Evolutionary conservation across 2,113 vertebrate species (phyloP).

Genomic region (Blennius ocellaris): DNA sequence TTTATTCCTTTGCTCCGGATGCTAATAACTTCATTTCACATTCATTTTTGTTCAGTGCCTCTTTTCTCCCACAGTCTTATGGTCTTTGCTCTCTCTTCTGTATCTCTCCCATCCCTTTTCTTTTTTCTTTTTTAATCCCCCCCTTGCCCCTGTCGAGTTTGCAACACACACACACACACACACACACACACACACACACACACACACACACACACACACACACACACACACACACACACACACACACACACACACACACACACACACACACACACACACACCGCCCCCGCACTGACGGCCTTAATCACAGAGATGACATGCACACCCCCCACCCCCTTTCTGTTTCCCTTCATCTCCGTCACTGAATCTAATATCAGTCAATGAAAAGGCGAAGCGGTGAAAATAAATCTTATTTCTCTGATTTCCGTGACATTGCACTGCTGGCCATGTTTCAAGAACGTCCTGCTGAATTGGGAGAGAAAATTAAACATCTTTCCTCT

Average conservation of each 20-base stretch:
- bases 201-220: conserved; percentile 23
- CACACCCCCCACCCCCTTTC: conserved; percentile 28
- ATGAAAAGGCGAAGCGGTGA: conserved; percentile 15
- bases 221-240: conserved; percentile 15
- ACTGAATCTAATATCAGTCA: conserved; percentile 42
- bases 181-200: conserved; percentile 6
- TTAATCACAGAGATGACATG: conserved; percentile 68
- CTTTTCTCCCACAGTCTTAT: neutral
- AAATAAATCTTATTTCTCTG: conserved; percentile 36
- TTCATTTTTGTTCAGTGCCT: neutral
- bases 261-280: conserved; percentile 20
- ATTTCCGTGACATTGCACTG: conserved; percentile 30
- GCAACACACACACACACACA: conserved; percentile 22
- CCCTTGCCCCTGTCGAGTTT: conserved; percentile 43
- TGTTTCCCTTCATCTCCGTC: conserved; percentile 50
- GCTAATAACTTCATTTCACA: neutral
- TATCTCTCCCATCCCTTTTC: conserved; percentile 27
- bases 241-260: conserved; percentile 7
- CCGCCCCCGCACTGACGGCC: conserved; percentile 33
- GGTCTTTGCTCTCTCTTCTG: neutral
- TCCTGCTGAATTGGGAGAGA: conserved; percentile 12
- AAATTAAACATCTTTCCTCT: conserved; percentile 4
- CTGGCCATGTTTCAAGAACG: conserved; percentile 17
- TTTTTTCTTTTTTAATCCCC: conserved; percentile 50
- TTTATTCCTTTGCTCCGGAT: neutral